These are phyloP conservation scores for Alauda arvensis DNA, from an alignment of 2,797 vertebrate genomes.

Conservation along the genomic window DNA sequence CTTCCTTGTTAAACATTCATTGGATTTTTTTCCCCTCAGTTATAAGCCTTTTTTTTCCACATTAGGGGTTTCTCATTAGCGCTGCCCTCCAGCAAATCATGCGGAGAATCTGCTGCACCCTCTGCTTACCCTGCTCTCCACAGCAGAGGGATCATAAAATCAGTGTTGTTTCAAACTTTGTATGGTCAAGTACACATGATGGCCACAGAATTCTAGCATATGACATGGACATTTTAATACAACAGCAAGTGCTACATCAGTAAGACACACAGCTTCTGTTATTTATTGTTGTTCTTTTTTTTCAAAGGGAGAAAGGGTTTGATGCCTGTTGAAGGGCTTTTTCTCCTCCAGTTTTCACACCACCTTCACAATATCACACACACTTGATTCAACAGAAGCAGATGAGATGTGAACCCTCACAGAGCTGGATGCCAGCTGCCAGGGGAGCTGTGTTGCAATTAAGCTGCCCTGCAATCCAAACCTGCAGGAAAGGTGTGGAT, in stretches of 20 bases:
- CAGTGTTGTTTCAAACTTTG: fast-evolving
- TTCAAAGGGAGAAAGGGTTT: not conserved
- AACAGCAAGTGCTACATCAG: not conserved
- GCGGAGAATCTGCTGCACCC: not conserved
- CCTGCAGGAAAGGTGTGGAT: not conserved
- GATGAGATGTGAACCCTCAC: not conserved
- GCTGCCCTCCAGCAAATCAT: constrained; percentile 37
- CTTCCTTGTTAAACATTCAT: constrained; percentile 47
- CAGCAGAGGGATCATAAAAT: not conserved
- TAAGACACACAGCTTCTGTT: not conserved
- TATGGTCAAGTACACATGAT: not conserved
- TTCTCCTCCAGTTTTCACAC: not conserved
- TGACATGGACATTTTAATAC: not conserved
- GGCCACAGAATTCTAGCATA: not conserved
- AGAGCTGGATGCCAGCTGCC: not conserved
- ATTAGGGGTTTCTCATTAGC: constrained; percentile 51
- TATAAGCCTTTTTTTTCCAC: constrained; percentile 1
- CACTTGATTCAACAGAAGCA: not conserved
- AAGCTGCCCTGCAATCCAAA: not conserved
- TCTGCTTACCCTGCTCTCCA: not conserved
- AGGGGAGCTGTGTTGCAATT: not conserved
- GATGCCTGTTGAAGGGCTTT: not conserved
- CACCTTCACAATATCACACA: not conserved
- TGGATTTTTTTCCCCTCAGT: not conserved
- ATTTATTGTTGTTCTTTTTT: not conserved